Base-by-base conservation (phyloP, 1,140 invertebrate species). In the Megathymus violae region DNA sequence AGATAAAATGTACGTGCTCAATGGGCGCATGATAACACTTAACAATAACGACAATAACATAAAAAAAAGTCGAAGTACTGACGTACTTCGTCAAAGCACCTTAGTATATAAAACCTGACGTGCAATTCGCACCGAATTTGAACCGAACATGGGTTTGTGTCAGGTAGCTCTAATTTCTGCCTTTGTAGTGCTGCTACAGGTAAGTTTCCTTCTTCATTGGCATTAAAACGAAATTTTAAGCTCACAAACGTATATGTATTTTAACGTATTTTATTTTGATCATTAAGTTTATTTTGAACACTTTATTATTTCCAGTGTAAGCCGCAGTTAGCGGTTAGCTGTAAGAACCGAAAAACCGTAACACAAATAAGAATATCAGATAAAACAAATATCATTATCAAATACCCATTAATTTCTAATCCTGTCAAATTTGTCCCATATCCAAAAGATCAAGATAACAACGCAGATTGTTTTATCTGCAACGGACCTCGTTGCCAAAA, bases 21-120 rank as follows among this genome's bases (percentile, higher is more conserved):
- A 50, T 63, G 16, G 17, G 16, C 34, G 62, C 43, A 61, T 59
- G 70, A 74, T 78, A 73, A 72, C 48, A 52, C 44, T 46, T 56
- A 71, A 72, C 67, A 43, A 22, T 22, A 22, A 25, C 52, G 52
- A 62, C 1, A n/a, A 34, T 63, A 59, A 14, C 7, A 17, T 63
- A 61, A 67, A 64, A 72, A 67, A 62, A 76, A 22, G 5, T 1
- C 71, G 66, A 71, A 56, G 62, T 61, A 16, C 52, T 67, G 51
- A 67, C 58, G 44, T 63, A 68, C 67, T 65, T 46, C 43, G 14
- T 43, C 27, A 40, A 50, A 40, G 40, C 66, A 31, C 36, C 13
- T 62, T 54, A 51, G 51, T 81, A 85, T 83, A 86, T 69, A 84
- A 79, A 56, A 65, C 46, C 61, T 71, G 62, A 64, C 50, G 40